phyloP scores from a whole-genome alignment of 2,113 vertebrate species.

The Phocoena phocoena region DNA sequence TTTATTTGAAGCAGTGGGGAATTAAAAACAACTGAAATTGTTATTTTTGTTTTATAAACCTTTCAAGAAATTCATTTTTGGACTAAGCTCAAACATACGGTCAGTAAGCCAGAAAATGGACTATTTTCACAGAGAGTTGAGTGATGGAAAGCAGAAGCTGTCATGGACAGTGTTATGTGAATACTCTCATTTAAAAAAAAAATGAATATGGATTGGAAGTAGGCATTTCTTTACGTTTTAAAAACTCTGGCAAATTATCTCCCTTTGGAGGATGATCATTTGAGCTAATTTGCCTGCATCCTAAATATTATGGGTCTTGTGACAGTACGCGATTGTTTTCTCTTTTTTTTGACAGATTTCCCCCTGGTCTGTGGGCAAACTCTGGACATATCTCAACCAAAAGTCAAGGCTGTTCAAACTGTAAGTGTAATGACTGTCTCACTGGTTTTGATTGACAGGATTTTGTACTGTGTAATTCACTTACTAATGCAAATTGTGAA shows the following conservation, averaged over 20 bases:
- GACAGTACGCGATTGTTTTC: background rate
- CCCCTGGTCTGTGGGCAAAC: background rate
- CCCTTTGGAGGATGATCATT: slow-evolving; percentile 72
- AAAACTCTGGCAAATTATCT: slow-evolving; percentile 67
- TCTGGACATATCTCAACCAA: slow-evolving; percentile 20
- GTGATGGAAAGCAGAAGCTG: slow-evolving; percentile 77
- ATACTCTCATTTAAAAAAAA: slow-evolving; percentile 60
- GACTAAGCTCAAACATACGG: slow-evolving; percentile 57
- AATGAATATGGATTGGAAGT: slow-evolving; percentile 34
- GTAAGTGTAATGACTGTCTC: background rate
- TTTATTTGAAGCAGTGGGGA: slow-evolving; percentile 68
- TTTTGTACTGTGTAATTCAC: slow-evolving; percentile 49
- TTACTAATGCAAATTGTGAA: slow-evolving; percentile 33
- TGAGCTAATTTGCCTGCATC: slow-evolving; percentile 69
- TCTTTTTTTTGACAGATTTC: background rate
- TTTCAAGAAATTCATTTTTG: slow-evolving; percentile 75
- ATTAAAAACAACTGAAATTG: slow-evolving; percentile 66
- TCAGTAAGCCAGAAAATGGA: slow-evolving; percentile 70
- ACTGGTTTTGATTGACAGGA: slow-evolving; percentile 33
- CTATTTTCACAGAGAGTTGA: slow-evolving; percentile 78
- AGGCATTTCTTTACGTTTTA: slow-evolving; percentile 69
- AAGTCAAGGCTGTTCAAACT: slow-evolving; percentile 22
- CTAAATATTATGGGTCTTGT: slow-evolving; percentile 61
- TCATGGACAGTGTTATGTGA: slow-evolving; percentile 76
- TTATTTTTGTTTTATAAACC: slow-evolving; percentile 51